Conservation (phyloP, 2,113 vertebrate genomes). For the Centropus bengalensis region DNA sequence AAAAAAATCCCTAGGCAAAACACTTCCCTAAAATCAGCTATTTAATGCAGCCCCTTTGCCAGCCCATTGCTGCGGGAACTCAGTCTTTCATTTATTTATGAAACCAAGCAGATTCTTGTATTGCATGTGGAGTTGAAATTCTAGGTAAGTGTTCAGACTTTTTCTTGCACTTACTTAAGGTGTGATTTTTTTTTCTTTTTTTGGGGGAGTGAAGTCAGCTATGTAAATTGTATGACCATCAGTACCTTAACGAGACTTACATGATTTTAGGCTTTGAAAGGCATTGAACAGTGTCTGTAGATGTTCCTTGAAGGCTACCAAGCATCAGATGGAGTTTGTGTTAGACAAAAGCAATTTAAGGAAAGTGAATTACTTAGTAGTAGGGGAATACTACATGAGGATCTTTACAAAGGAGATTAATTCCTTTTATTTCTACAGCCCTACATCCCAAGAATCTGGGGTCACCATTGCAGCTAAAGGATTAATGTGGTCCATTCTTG, state of each 20-base stretch:
- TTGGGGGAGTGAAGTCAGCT: neutral
- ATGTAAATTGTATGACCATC: neutral
- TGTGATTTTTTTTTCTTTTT: neutral
- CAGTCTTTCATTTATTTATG: slow-evolving; percentile 27
- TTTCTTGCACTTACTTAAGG: neutral
- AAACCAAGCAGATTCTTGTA: slow-evolving; percentile 4
- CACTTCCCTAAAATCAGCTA: slow-evolving; percentile 83
- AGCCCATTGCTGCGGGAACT: slow-evolving; percentile 41
- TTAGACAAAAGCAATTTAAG: neutral
- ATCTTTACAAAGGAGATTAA: neutral
- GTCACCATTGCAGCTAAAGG: neutral
- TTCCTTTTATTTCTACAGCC: neutral
- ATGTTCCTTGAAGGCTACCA: neutral
- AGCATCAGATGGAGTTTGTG: neutral
- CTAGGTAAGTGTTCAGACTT: slow-evolving; percentile 68
- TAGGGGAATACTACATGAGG: accelerated
- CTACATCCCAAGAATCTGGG: neutral
- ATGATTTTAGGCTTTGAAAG: neutral
- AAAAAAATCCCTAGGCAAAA: slow-evolving; percentile 74
- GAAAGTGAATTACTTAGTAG: neutral
- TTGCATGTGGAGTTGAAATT: neutral
- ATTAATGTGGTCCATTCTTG: neutral
- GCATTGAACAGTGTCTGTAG: neutral
- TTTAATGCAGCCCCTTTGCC: slow-evolving; percentile 71
- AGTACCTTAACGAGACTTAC: neutral